Conservation (phyloP, 2,888 invertebrate species). For the Rhopalosiphum nymphaeae region DNA sequence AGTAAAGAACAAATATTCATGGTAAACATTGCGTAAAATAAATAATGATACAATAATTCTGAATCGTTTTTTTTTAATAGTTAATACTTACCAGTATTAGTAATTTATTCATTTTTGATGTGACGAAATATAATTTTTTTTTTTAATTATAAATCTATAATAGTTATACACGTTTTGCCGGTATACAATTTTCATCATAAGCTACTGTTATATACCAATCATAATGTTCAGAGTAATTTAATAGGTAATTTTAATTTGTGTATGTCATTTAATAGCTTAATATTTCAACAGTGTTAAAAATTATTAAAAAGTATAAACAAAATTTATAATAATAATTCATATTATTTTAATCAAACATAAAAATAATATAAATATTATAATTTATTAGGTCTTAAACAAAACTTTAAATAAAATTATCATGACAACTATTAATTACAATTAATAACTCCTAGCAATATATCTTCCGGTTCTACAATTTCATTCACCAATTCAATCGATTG, state of each 20-base stretch:
- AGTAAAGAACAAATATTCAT: too few relatives aligned
- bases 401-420: neutral
- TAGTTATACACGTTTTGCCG: neutral
- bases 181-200: neutral
- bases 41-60: too few relatives aligned
- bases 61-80: neutral
- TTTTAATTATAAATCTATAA: neutral
- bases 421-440: slow-evolving; percentile 12
- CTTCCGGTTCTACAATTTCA: neutral
- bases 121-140: neutral
- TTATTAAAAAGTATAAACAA: neutral
- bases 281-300: neutral
- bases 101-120: neutral
- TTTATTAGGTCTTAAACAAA: neutral
- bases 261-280: neutral
- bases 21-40: neutral
- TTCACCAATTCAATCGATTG: slow-evolving; percentile 35
- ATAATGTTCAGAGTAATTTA: neutral
- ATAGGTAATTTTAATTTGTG: neutral
- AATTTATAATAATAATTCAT: neutral
- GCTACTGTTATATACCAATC: neutral
- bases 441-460: slow-evolving; percentile 38
- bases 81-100: neutral
- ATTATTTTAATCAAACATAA: neutral
- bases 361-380: neutral